Base-by-base conservation (phyloP, 1,140 invertebrate species). In the Drosophila pseudoananassae region DNA sequence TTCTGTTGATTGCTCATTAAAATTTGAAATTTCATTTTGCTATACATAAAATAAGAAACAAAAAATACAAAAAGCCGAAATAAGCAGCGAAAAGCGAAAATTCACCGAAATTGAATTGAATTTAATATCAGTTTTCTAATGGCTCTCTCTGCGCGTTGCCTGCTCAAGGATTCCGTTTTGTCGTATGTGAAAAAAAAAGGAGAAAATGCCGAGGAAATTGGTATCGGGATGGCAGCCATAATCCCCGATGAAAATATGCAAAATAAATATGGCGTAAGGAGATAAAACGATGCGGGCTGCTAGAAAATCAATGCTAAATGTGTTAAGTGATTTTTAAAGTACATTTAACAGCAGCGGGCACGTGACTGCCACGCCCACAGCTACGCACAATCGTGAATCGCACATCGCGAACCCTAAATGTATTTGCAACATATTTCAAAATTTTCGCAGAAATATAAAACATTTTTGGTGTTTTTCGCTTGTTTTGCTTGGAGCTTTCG, bases 241-340 rank as follows among this genome's bases (percentile, higher is more conserved):
- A 74, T 55, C 29, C 51, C 15, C 57, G 59, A 65, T 60, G 79
- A 74, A 33, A 85, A 74, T 85, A 85, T 85, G 81, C 81, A 64
- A 85, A 85, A 60, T 79, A 74, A 80, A 85, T 85, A 80, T 68
- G 76, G 64, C 70, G 60, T 58, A 58, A 66, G 63, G 27, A 85
- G 82, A 87, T 87, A 85, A 87, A 85, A 85, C 75, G 81, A 6
- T 43, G 52, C 57, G 4, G 10, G 55, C 36, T 57, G 25, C 54
- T 75, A 75, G 49, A 59, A 83, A 83, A 83, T 87, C 81, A 87
- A 87, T 75, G 82, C 59, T 87, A 85, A 85, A 81, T 65, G 60
- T 77, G 81, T 85, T 87, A 85, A 85, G 82, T 85, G 81, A 85
- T 87, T 87, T 85, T 85, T 87, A 85, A 87, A 85, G 81, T 85